Percentiles rank a stretch among this genome's conserved stretches.
Evolutionary conservation across 64 coral and sea anemone genomes (phyloP).

Genomic region (Actinia equina): DNA sequence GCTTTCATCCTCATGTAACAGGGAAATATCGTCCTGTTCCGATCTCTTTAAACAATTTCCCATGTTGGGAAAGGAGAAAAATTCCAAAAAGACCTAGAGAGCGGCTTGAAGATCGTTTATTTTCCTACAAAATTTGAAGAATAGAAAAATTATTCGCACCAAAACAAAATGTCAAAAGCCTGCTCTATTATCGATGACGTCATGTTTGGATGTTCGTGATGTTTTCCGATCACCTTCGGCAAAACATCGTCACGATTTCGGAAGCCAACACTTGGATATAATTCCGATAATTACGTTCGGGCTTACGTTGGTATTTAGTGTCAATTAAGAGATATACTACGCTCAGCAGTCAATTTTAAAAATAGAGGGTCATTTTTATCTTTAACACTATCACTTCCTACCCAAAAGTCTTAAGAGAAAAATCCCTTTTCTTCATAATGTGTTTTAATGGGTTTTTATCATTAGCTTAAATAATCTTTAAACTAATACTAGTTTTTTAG

Average conservation of each 20-base stretch:
- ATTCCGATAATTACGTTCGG: not conserved
- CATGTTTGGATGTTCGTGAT: conserved; percentile 24
- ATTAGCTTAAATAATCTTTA: not conserved
- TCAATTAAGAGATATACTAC: not conserved
- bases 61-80: conserved; percentile 77
- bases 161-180: conserved; percentile 67
- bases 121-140: conserved; percentile 27
- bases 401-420: not conserved
- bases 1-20: conserved; percentile 91
- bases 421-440: not conserved
- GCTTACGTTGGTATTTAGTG: not conserved
- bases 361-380: not conserved
- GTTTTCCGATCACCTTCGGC: not conserved
- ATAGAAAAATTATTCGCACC: conserved; percentile 80
- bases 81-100: conserved; percentile 35
- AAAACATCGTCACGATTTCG: conserved; percentile 1
- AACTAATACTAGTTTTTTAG: not conserved
- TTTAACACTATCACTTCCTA: not conserved
- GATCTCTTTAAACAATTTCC: conserved; percentile 95
- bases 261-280: not conserved
- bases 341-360: not conserved
- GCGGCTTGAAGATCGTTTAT: conserved; percentile 23
- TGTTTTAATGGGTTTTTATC: not conserved
- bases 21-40: conserved; percentile 94
- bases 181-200: conserved; percentile 20